Evolutionary conservation across 2,888 invertebrate species (phyloP), one percentile per base, ranked within the genome.

Genomic region (Zelleria hepariella): DNA sequence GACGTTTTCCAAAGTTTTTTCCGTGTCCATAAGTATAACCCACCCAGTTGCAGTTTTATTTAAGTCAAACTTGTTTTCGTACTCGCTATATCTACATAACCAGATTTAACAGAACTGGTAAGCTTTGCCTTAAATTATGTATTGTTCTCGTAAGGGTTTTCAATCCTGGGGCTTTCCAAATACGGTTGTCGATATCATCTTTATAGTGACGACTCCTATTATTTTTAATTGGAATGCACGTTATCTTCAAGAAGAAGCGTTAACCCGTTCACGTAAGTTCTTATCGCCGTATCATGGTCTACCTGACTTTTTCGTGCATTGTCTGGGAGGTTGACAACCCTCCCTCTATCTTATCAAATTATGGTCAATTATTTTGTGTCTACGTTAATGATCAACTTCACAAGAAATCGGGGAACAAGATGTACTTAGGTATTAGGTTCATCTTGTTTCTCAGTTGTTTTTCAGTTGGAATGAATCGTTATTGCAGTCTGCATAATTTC

Each of bases 251-350:
- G n/a, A 49, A 21, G 21, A 49, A 20, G 2, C n/a, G 49, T 49
- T 18, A 18, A 23, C 53, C 24, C 53, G 24, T 25, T 53, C 24
- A 53, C n/a, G n/a, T n/a, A n/a, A n/a, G n/a, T n/a, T 23, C 24
- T 53, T 53, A 53, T 25, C 25, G 24, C 61, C 60, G 62, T 65
- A 59, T 60, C 62, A 60, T 63, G 62, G 67, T 71, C 69, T 74
- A 74, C 71, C 73, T 75, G 73, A 68, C 71, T 70, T 66, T 68
- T 68, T 64, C 71, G 68, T 64, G 77, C 74, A 78, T 80, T 80
- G 74, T 76, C 70, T 67, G 64, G 66, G 62, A 69, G 80, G 75
- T 80, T 77, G 69, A 68, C 71, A 72, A 79, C 78, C n/a, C 82
- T 73, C 65, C 10, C 47, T 64, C 75, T 80, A 82, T 84, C 82